Base-by-base conservation (phyloP, 2,797 vertebrate species). In the Parambassis ranga region DNA sequence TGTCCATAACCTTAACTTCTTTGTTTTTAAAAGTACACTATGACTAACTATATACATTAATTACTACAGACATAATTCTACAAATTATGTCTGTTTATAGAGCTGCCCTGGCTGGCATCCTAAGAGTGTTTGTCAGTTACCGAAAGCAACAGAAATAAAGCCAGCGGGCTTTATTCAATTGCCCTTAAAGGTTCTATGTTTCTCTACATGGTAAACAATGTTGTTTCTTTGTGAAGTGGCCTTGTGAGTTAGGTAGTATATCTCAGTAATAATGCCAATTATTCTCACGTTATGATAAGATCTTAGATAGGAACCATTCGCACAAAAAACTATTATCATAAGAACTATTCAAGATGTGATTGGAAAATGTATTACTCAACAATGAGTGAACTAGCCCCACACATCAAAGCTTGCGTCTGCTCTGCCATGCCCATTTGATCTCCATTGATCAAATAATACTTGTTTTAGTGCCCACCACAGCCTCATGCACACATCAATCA, bases 171-270 rank as follows among this genome's bases (percentile, higher is more conserved):
- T 71, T 37, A 55, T 6, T 38, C 13, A 64, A 49, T 9, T 30
- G 28, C n/a, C 39, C 43, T 46, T 37, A 23, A 73, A 27, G 32
- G 39, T 31, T 35, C 22, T 53, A 8, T 20, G 11, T 57, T 53
- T 64, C 7, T 59, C 14, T 24, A 23, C 10, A 64, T 38, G 51
- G 38, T 39, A 33, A 55, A 68, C 47, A 7, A 49, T 8, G 20
- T 38, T 65, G 59, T 47, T 61, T 48, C 77, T 75, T 19, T 48
- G 24, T 79, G 82, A 89, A 83, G 87, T 80, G 85, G 81, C 72
- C 59, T 72, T 51, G 43, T 56, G 50, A 66, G 38, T 27, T 51
- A 13, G 19, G 10, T 27, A 35, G 61, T 35, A 31, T 66, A 58
- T 66, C 49, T 65, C 31, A 27, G 8, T 20, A 65, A 36, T 32